Base-by-base conservation (phyloP, 1,140 invertebrate genomes). In the Samia ricini region DNA sequence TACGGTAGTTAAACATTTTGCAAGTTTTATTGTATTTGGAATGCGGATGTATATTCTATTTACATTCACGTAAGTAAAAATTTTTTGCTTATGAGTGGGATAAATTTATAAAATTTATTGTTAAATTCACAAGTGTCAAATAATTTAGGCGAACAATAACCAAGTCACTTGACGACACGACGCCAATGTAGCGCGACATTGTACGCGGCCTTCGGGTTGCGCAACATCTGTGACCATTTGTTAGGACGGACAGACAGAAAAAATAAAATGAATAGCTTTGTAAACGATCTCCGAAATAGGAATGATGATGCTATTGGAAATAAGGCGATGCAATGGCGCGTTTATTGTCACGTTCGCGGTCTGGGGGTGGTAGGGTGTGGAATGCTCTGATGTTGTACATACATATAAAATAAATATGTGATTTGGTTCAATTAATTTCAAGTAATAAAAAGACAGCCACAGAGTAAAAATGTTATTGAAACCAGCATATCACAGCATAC, bases 191-290 rank as follows among this genome's bases (percentile, higher is more conserved):
- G 55, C 60, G 48, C 58, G 62, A 71, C 65, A 76, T 74, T 76
- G 73, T 77, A 29, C 56, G 59, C 60, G 63, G 23, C 63, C 61
- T 68, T 68, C 58, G 63, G 61, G 59, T 82, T 78, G 70, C 67
- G 68, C 71, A 83, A 83, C 74, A 75, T 76, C 69, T 81, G 71
- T 71, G 60, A 56, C 69, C 75, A 76, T 68, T 67, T 54, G 65
- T 63, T 60, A 60, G 51, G 26, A 22, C 24, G 26, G 15, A 19
- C 6, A 29, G 48, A 64, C 64, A 72, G 22, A 52, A 72, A 75
- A 72, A 74, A 73, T 68, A 63, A 67, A 64, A 69, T 65, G 61
- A 68, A 71, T 74, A 64, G 66, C 66, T 56, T 60, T 56, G 56
- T 51, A 24, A 59, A 63, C 64, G 56, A 63, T 61, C n/a, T 51